Evolutionary conservation across 2,113 vertebrate genomes (phyloP).

Genomic region (Talpa occidentalis): DNA sequence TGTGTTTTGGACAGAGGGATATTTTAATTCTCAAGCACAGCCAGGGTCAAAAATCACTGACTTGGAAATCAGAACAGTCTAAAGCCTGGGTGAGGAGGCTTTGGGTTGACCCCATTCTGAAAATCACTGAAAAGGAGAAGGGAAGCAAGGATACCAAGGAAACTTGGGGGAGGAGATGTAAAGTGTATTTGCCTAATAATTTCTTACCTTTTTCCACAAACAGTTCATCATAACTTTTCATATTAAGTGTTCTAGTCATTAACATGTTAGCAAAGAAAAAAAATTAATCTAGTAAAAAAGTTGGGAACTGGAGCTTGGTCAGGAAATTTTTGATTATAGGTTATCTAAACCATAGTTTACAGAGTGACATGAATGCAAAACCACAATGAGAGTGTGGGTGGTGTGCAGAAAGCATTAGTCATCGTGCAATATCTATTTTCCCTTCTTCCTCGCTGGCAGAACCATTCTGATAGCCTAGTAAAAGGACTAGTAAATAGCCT

Average conservation of each 20-base stretch:
- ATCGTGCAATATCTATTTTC: neutral
- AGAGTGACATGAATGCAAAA: neutral
- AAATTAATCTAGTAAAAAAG: neutral
- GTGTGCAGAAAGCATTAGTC: neutral
- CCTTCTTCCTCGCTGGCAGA: neutral
- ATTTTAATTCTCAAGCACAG: neutral
- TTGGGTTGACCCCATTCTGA: neutral
- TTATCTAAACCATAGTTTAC: neutral
- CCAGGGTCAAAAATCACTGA: neutral
- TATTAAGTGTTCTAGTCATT: neutral
- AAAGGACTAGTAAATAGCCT: too few species aligned
- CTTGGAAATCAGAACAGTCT: neutral
- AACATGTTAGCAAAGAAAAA: neutral
- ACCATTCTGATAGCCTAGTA: too few species aligned
- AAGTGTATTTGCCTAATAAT: neutral
- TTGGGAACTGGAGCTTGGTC: neutral
- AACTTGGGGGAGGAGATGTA: too few species aligned
- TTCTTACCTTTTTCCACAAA: neutral
- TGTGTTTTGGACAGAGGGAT: neutral
- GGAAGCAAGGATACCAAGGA: neutral
- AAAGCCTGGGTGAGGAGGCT: neutral
- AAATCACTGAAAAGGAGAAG: neutral
- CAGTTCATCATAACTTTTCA: neutral
- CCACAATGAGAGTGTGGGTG: fast-evolving
- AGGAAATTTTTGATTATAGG: neutral